phyloP scores from a whole-genome alignment of 2,797 vertebrate species.

The Amblyraja radiata region DNA sequence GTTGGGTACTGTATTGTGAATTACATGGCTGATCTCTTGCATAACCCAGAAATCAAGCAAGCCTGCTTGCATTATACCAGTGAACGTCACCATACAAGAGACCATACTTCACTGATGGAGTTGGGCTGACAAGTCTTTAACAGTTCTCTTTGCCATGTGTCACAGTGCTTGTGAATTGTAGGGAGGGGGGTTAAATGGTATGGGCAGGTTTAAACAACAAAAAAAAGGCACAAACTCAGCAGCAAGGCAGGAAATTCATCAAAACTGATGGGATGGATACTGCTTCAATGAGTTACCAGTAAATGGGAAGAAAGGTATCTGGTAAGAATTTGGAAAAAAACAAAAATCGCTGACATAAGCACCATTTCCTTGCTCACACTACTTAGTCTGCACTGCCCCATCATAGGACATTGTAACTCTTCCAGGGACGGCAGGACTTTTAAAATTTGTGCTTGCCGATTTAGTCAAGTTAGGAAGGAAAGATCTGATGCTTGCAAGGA shows the following conservation, averaged over 20 bases:
- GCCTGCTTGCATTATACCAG: background rate
- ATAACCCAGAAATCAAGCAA: background rate
- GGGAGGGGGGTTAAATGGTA: background rate
- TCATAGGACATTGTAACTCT: background rate
- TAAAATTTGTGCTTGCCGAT: conserved; percentile 12
- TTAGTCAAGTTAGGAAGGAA: background rate
- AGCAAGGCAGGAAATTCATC: background rate
- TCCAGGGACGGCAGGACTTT: background rate
- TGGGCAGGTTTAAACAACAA: background rate
- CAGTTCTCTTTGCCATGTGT: too few relatives aligned
- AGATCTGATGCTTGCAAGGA: conserved; percentile 20
- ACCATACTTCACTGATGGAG: background rate
- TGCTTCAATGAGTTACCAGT: background rate
- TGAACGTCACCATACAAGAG: background rate
- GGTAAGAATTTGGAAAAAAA: background rate
- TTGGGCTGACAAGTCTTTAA: background rate
- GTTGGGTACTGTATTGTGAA: background rate
- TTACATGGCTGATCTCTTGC: background rate
- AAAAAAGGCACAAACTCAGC: background rate
- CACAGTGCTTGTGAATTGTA: too few relatives aligned
- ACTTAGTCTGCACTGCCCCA: background rate
- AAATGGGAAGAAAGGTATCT: background rate
- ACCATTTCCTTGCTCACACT: background rate
- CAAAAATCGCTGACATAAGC: background rate
- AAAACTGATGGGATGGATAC: background rate